A percentile compares a stretch with the other conserved stretches of the same genome.
Conservation (phyloP, 1,140 invertebrate genomes). For the Ladona fulva region DNA sequence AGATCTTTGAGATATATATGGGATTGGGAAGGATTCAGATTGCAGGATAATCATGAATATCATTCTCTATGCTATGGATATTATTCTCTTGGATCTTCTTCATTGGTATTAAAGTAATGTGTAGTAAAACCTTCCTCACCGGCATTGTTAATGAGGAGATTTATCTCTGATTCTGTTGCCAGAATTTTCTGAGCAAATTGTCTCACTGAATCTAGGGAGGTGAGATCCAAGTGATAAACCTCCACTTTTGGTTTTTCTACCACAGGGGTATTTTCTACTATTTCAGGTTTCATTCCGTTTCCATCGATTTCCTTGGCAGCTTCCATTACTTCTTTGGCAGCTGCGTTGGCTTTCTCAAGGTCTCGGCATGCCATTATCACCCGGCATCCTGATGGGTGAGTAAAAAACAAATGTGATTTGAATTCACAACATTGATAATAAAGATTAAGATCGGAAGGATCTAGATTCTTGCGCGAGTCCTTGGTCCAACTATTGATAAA, state of each 20-base stretch:
- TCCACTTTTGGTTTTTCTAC: constrained; percentile 43
- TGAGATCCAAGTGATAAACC: constrained; percentile 56
- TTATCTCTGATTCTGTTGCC: constrained; percentile 48
- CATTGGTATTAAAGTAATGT: not conserved
- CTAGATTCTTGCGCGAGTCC: no score
- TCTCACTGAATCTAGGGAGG: constrained; percentile 59
- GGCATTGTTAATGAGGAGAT: constrained; percentile 74
- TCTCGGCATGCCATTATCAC: constrained; percentile 55
- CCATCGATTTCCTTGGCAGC: constrained; percentile 22
- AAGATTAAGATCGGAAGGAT: no score
- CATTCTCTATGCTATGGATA: no score
- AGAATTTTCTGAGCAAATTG: constrained; percentile 55
- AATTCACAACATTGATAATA: no score
- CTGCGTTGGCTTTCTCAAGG: constrained; percentile 39
- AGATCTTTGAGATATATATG: no score
- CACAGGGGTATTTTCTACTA: constrained; percentile 10
- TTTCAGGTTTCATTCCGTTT: constrained; percentile 30
- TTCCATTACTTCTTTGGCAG: constrained; percentile 35
- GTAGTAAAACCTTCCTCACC: constrained; percentile 31
- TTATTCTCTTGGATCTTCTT: no score
- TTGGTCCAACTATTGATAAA: no score
- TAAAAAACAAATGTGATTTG: no score
- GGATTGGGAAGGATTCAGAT: no score
- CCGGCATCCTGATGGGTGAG: constrained; percentile 35
- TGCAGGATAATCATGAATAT: no score